A percentile compares a stretch with the other conserved stretches of the same genome.
These are phyloP conservation scores for Microchrysa polita DNA, from an alignment of 2,888 invertebrate species.

Conservation along the genomic window DNA sequence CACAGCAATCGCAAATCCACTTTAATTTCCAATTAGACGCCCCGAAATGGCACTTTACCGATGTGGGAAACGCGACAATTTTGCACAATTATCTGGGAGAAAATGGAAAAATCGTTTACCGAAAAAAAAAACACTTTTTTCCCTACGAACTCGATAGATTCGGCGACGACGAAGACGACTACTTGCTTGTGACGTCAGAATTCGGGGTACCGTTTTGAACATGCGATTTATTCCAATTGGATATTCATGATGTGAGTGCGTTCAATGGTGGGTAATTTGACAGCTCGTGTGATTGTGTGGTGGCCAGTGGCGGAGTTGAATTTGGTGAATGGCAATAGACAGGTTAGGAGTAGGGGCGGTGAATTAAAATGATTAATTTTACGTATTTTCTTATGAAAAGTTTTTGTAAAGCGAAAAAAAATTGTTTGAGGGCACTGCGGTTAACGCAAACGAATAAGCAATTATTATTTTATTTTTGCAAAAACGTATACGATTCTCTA, in stretches of 20 bases:
- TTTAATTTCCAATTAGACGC: neutral
- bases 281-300: neutral
- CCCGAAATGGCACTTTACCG: neutral
- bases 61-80: constrained; percentile 26
- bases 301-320: neutral
- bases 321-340: too few species aligned
- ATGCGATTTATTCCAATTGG: neutral
- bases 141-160: constrained; percentile 31
- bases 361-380: too few species aligned
- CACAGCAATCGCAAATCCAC: neutral
- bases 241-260: neutral
- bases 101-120: neutral
- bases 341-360: too few species aligned
- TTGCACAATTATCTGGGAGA: constrained; percentile 6
- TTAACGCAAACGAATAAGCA: too few species aligned
- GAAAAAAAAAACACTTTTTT: constrained; percentile 8
- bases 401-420: too few species aligned
- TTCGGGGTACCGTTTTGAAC: constrained; percentile 19
- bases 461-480: too few species aligned
- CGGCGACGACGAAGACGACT: constrained; percentile 16
- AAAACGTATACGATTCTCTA: too few species aligned
- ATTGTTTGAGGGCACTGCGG: too few species aligned
- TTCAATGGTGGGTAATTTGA: constrained; percentile 7
- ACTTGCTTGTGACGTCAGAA: constrained; percentile 29
- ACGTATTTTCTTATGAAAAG: too few species aligned